Percentiles rank a stretch among this genome's conserved stretches.
phyloP scores from a whole-genome alignment of 2,888 invertebrate genomes.

The Phaonia tiefii region DNA sequence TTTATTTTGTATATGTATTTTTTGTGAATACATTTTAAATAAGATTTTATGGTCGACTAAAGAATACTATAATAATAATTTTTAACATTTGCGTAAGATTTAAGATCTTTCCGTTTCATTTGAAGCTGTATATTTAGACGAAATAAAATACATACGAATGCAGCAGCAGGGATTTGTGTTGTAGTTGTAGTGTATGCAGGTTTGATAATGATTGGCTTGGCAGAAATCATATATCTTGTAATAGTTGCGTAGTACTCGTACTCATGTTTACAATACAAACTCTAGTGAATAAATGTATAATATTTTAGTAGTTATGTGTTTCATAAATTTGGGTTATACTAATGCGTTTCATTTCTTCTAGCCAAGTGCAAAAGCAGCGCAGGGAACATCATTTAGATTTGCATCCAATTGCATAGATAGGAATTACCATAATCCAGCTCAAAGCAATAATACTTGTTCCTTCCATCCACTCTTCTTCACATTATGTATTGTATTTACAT shows the following conservation, averaged over 20 bases:
- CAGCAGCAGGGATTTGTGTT: conserved; percentile 45
- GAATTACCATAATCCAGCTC: conserved; percentile 31
- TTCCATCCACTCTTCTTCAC: not conserved
- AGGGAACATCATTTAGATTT: conserved; percentile 5
- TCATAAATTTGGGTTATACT: conserved; percentile 52
- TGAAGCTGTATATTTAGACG: conserved; percentile 50
- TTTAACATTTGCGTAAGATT: conserved; percentile 47
- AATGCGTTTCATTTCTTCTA: conserved; percentile 42
- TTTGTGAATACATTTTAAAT: conserved; percentile 42
- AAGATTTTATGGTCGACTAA: conserved; percentile 23
- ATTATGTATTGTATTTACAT: conserved; percentile 62
- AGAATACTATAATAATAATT: conserved; percentile 21
- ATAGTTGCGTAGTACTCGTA: conserved; percentile 43
- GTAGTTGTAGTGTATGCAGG: no score
- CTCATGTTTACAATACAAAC: conserved; percentile 39
- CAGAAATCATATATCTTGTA: conserved; percentile 51
- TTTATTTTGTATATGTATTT: conserved; percentile 30
- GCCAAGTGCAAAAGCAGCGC: conserved; percentile 51
- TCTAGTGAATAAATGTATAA: conserved; percentile 49
- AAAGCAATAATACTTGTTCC: conserved; percentile 30
- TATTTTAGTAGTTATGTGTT: conserved; percentile 27
- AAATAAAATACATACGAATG: conserved; percentile 53
- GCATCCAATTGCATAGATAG: conserved; percentile 28
- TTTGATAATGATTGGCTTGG: not conserved
- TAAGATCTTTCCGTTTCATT: conserved; percentile 25